Base-by-base conservation (phyloP, 2,113 vertebrate species). In the Thamnaconus septentrionalis region DNA sequence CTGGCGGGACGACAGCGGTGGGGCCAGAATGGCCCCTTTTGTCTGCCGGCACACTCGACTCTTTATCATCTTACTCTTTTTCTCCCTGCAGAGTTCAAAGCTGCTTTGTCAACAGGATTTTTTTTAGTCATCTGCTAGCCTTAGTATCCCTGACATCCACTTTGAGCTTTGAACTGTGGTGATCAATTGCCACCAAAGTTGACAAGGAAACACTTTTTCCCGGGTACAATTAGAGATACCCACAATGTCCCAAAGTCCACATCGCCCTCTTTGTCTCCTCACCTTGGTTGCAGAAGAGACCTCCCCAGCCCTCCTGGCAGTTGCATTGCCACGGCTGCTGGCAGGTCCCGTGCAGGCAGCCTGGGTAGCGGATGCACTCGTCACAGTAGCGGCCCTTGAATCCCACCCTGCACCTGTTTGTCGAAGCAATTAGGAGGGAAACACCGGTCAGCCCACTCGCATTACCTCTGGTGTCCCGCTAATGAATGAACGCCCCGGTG, bases 271-370 rank as follows among this genome's bases (percentile, higher is more conserved):
- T 3, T 46, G 39, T 41, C 41, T 72, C 51, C 94, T 93, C 86
- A 99, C 97, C 97, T 91, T 99, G 97, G 85, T 99, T 99, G 89
- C 97, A 99, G 92, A 99, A 99, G 66, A 99, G 96, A 40, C 97
- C 97, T 3, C 97, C 97, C 97, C 96, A 99, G 81, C 97, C 97
- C 88, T 99, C 97, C 88, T 98, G 97, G 77, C 97, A 99, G 88
- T 95, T 98, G 86, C 97, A 99, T 68, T 99, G 96, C 97, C 97
- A 99, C 0, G 97, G 96, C 76, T 98, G 97, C 85, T 96, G 96
- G 87, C 97, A 99, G 74, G 95, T 99, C 71, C 97, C 97, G 0
- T 99, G 97, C 46, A 99, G 94, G 81, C 97, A 98, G 81, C 97
- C 97, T 0, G 97, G 97, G 84, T 99, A 99, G 49, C 95, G 93